A percentile compares a stretch with the other conserved stretches of the same genome.
Evolutionary conservation across 2,888 invertebrate species (phyloP).

Genomic region (Choristoneura rosaceana): DNA sequence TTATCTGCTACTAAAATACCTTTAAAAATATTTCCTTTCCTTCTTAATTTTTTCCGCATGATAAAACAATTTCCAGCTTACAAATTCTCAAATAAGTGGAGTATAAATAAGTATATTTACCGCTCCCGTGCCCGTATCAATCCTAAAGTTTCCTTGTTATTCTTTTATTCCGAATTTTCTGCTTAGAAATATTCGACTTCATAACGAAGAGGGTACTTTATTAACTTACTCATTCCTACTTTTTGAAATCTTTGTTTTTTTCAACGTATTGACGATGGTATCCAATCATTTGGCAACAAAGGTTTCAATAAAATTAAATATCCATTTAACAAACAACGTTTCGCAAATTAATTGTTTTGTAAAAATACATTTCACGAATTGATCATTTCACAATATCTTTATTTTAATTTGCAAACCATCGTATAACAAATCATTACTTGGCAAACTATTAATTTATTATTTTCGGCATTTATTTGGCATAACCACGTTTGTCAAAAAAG

Average conservation of each 20-base stretch:
- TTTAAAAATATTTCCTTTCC: background rate
- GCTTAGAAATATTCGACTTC: constrained; percentile 1
- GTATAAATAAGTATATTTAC: constrained; percentile 9
- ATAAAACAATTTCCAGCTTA: constrained; percentile 16
- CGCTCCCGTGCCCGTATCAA: constrained; percentile 11
- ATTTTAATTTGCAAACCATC: too few species aligned
- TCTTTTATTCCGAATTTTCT: constrained; percentile 16
- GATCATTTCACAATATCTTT: too few species aligned
- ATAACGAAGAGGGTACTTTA: constrained; percentile 1
- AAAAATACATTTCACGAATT: too few species aligned
- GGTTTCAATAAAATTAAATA: too few species aligned
- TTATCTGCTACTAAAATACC: background rate
- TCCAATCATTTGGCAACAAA: too few species aligned
- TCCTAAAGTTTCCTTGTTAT: constrained; percentile 30
- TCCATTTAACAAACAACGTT: too few species aligned
- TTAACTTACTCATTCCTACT: background rate
- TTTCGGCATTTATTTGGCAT: too few species aligned
- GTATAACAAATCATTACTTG: too few species aligned
- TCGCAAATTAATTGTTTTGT: too few species aligned
- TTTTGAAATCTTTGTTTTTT: background rate
- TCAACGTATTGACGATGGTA: background rate
- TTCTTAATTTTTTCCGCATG: constrained; percentile 19
- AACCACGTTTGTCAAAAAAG: too few species aligned
- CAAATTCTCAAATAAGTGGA: constrained; percentile 4
- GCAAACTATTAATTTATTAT: too few species aligned